A percentile compares a stretch with the other conserved stretches of the same genome.
These are phyloP conservation scores for Callionymus lyra DNA, from an alignment of 2,113 vertebrate genomes.

Conservation along the genomic window DNA sequence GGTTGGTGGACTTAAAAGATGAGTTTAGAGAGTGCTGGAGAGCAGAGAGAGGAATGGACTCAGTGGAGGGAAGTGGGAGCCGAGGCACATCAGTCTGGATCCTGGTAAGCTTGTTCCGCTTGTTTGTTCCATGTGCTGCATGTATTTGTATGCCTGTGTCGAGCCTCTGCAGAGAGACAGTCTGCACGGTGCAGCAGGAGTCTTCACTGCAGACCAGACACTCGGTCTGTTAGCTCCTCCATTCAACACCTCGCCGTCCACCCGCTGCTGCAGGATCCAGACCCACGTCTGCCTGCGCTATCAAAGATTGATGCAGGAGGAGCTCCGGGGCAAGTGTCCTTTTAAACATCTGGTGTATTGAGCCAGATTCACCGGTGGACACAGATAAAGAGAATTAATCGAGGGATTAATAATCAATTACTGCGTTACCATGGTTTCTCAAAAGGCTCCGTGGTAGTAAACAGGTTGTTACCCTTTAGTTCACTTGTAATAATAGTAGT, in stretches of 20 bases:
- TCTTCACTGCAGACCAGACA: constrained; percentile 46
- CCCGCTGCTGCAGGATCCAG: constrained; percentile 34
- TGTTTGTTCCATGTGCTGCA: constrained; percentile 18
- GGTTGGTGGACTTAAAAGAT: constrained; percentile 56
- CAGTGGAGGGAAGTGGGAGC: neutral
- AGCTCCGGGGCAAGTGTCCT: neutral
- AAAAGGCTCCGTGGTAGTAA: no score
- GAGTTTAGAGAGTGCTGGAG: constrained; percentile 32
- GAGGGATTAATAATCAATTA: no score
- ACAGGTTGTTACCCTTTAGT: no score
- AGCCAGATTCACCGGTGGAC: no score
- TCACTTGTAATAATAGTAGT: no score
- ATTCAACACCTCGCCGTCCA: constrained; percentile 34
- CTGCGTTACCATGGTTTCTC: no score
- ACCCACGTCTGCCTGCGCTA: constrained; percentile 7
- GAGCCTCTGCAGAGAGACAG: constrained; percentile 37
- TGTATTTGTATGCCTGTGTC: constrained; percentile 32
- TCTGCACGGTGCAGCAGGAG: constrained; percentile 34
- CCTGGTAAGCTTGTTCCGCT: constrained; percentile 50
- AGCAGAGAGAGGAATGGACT: constrained; percentile 36
- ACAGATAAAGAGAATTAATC: no score
- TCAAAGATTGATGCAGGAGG: neutral
- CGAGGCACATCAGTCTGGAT: neutral
- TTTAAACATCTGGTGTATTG: neutral
- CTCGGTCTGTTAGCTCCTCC: constrained; percentile 38